phyloP scores from a whole-genome alignment of 2,113 vertebrate species.

The Rhea americana region DNA sequence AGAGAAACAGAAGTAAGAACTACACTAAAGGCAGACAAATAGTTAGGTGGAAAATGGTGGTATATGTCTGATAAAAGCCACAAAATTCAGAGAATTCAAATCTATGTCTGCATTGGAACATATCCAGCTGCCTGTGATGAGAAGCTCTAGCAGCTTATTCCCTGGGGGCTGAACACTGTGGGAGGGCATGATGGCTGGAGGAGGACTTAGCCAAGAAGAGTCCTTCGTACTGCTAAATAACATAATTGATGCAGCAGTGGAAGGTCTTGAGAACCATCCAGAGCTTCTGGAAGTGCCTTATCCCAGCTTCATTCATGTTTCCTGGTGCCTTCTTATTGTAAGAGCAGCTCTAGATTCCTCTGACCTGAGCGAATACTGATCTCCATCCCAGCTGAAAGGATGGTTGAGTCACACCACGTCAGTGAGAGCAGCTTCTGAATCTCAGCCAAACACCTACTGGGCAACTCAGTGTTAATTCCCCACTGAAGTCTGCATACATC shows the following conservation, averaged over 20 bases:
- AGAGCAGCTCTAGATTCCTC: background rate
- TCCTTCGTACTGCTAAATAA: background rate
- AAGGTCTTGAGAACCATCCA: background rate
- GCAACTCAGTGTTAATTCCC: background rate
- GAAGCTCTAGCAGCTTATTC: background rate
- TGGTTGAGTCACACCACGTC: accelerated
- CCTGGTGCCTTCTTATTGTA: background rate
- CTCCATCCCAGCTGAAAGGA: accelerated
- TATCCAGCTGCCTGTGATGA: background rate
- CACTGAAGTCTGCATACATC: accelerated
- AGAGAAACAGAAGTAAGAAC: background rate
- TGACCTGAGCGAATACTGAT: accelerated
- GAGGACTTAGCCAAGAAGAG: background rate
- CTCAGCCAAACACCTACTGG: accelerated
- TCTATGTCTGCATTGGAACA: background rate
- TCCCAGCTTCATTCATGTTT: background rate
- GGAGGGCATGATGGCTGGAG: background rate
- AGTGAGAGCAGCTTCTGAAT: background rate
- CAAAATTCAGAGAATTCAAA: background rate
- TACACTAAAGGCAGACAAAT: background rate
- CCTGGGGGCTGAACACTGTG: background rate
- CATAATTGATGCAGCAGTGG: background rate
- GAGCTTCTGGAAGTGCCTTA: background rate
- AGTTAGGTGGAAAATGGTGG: background rate
- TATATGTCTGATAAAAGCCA: background rate